Evolutionary conservation across 1,140 invertebrate genomes (phyloP).

Genomic region (Holcopasites calliopsidis): DNA sequence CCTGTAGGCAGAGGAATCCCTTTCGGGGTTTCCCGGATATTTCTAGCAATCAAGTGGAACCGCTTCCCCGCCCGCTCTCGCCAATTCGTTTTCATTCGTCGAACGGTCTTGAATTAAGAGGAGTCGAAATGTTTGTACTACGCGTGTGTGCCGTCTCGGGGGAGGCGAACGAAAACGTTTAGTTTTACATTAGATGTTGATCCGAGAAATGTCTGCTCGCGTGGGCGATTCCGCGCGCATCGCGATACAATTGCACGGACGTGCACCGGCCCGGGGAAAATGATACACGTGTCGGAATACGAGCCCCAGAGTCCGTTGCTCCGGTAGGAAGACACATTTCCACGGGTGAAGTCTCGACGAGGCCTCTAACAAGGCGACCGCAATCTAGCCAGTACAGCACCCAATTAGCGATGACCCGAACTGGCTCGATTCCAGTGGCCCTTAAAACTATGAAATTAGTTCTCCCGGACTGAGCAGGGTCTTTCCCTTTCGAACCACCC

Average conservation of each 20-base stretch:
- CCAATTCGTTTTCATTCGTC: constrained; percentile 52
- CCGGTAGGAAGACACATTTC: constrained; percentile 52
- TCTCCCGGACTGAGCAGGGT: constrained; percentile 12
- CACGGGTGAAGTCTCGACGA: constrained; percentile 45
- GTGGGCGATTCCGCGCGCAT: no score
- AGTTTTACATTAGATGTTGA: background rate
- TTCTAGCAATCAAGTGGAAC: constrained; percentile 63
- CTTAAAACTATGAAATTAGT: constrained; percentile 59
- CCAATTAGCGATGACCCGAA: constrained; percentile 67
- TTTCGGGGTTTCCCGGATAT: constrained; percentile 30
- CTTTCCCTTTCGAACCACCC: constrained; percentile 15
- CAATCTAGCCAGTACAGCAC: constrained; percentile 60
- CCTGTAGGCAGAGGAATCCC: constrained; percentile 23
- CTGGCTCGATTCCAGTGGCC: constrained; percentile 54
- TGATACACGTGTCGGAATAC: background rate
- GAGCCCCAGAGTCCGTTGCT: constrained; percentile 19
- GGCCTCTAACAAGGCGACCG: constrained; percentile 65
- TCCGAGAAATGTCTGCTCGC: background rate
- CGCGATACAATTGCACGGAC: constrained; percentile 2
- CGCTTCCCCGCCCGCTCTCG: constrained; percentile 49
- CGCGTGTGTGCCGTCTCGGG: background rate
- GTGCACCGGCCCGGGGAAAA: no score
- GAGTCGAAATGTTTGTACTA: constrained; percentile 10
- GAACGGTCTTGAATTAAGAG: constrained; percentile 31
- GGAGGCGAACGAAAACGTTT: background rate